phyloP scores from a whole-genome alignment of 2,797 vertebrate species.

The Microctenopoma steveboyesi region DNA sequence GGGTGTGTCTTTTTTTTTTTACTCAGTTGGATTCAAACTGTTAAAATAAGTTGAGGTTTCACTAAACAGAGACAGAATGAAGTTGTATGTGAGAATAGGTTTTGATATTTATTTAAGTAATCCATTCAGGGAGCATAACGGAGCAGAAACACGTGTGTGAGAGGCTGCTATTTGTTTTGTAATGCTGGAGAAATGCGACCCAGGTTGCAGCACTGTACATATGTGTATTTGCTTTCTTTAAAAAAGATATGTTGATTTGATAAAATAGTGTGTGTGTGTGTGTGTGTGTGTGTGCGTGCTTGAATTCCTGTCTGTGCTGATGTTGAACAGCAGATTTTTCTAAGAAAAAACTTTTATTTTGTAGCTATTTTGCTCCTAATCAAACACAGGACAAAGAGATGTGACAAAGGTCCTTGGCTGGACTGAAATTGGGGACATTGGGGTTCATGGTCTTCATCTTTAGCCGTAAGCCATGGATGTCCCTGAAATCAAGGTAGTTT shows the following conservation, averaged over 20 bases:
- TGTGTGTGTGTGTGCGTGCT: too few relatives aligned
- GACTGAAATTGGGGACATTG: not conserved
- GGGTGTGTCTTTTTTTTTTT: conserved; percentile 33
- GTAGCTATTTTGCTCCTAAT: too few relatives aligned
- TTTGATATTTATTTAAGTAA: conserved; percentile 1
- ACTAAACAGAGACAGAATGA: not conserved
- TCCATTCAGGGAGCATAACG: not conserved
- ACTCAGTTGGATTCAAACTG: conserved; percentile 14
- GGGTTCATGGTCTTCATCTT: not conserved
- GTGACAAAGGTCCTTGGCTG: not conserved
- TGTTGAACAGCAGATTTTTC: too few relatives aligned
- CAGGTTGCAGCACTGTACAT: too few relatives aligned
- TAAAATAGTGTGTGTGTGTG: too few relatives aligned
- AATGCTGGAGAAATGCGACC: too few relatives aligned
- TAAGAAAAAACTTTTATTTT: too few relatives aligned
- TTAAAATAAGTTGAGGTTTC: conserved; percentile 35
- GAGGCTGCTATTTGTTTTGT: too few relatives aligned
- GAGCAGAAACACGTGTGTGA: too few relatives aligned
- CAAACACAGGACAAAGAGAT: not conserved
- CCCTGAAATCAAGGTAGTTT: not conserved
- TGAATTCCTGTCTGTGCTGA: too few relatives aligned
- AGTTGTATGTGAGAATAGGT: not conserved
- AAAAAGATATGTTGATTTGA: too few relatives aligned
- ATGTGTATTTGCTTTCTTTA: too few relatives aligned
- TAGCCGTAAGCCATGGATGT: not conserved